Base-by-base conservation (phyloP, 1,140 invertebrate genomes). In the Drosophila murphyi region DNA sequence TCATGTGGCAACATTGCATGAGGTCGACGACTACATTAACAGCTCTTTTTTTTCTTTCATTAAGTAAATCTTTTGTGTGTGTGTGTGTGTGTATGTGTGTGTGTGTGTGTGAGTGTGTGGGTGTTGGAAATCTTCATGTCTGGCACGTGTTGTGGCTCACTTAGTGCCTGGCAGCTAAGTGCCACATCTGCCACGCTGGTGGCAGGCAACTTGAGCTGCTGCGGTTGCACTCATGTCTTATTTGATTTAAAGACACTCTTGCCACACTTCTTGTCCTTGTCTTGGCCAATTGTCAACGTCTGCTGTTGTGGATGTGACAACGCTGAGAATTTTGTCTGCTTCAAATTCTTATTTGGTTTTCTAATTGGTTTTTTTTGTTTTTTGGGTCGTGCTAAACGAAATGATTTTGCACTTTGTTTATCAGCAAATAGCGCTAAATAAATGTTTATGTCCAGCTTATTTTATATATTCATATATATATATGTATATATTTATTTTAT, bases 11-110 rank as follows among this genome's bases (percentile, higher is more conserved):
- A 39, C 47, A 65, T 57, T 65, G 57, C 72, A 72, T 50, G 77
- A 77, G 80, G 76, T 83, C 77, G 83, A 83, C 80, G 81, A 77
- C 80, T 85, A 85, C 55, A 80, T 85, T 67, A 80, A 47, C 72
- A 60, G 45, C 28, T 50, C 28, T 10, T 5, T 35, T 35, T 10
- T 35, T 28, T n/a, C 6, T 32, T 37, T 34, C 41, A 60, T 45
- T 41, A 47, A 47, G 41, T 47, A 60, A 8, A 32, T 20, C 20
- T 28, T 35, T 10, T 12, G 10, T 47, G 32, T 31, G 35, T 56
- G n/a, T n/a, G n/a, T n/a, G n/a, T n/a, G n/a, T n/a, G 41, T 55
- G 8, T n/a, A 29, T 31, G 51, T 6, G 0, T 7, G 54, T 35
- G 3, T 39, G 48, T 34, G 3, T 32, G 10, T 20, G 37, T 54